phyloP scores from a whole-genome alignment of 1,140 invertebrate species.

The Drosophila jambulina region DNA sequence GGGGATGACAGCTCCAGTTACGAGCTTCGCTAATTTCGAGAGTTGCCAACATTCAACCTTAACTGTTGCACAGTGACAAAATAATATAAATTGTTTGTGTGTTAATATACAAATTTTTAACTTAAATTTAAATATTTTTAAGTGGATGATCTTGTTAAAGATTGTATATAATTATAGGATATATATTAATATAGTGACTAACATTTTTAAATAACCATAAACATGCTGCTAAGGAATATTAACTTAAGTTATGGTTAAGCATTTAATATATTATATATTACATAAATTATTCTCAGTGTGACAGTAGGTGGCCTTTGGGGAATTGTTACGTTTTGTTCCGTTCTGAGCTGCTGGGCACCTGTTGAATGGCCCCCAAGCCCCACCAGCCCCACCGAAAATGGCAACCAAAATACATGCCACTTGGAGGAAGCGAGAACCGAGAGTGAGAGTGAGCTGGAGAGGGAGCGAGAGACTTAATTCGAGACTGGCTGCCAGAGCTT shows the following conservation, averaged over 20 bases:
- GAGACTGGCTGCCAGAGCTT: slow-evolving; percentile 62
- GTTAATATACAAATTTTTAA: background rate
- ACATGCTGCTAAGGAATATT: background rate
- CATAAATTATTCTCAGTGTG: slow-evolving; percentile 5
- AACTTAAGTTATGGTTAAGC: background rate
- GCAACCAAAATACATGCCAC: slow-evolving; percentile 30
- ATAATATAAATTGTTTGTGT: background rate
- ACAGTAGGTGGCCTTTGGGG: slow-evolving; percentile 5
- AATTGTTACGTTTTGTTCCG: slow-evolving; percentile 31
- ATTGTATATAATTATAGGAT: no score
- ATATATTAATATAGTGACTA: no score
- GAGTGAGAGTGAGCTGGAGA: slow-evolving; percentile 6
- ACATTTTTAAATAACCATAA: background rate
- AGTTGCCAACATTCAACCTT: slow-evolving; percentile 30
- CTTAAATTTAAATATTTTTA: background rate
- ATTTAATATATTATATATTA: background rate
- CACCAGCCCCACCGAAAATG: slow-evolving; percentile 1
- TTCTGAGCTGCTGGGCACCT: slow-evolving; percentile 48
- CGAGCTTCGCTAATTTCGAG: slow-evolving; percentile 44
- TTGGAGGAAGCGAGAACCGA: background rate
- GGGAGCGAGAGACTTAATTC: slow-evolving; percentile 18
- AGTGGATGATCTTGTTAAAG: background rate
- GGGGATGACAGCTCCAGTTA: slow-evolving; percentile 16
- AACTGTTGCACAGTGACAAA: slow-evolving; percentile 24
- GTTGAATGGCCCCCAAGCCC: slow-evolving; percentile 26